Base-by-base conservation (phyloP, 2,797 vertebrate genomes). In the Parauchenoglanis punctatus region DNA sequence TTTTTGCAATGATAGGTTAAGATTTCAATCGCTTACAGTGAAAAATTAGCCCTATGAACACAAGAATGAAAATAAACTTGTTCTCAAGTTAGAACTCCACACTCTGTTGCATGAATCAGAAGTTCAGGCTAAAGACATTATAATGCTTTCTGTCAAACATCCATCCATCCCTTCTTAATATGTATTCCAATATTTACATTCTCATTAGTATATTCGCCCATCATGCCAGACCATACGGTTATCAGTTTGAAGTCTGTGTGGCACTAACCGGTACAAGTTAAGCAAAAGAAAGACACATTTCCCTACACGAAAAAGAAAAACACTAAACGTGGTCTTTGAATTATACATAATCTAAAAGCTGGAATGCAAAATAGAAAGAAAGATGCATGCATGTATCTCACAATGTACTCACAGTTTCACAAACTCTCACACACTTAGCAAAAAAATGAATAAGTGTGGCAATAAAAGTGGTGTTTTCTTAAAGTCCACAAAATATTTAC, bases 321-420 rank as follows among this genome's bases (percentile, higher is more conserved):
- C 75, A 89, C 81, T 73, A 82, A 84, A 83, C 83, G 44, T 89
- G 86, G 86, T 89, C 76, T 88, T 83, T 58, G 65, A 90, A 85
- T 75, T 88, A 54, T 85, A 91, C 84, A 72, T 86, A 88, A 89
- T 89, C 67, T 89, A 88, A 88, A 88, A 85, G 84, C 87, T 83
- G 85, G 72, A 89, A 82, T 87, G 87, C 87, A 89, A 90, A 89
- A 85, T 88, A 90, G 89, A 88, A 91, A 91, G 91, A 93, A 91
- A 91, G 93, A 95, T 94, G 96, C 96, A 95, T 94, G 92, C 94
- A 92, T 92, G 92, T 87, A 84, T 87, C 87, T 87, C 87, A 85
- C 89, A 92, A 86, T 80, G 81, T 87, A 92, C 87, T 85, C 91
- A 92, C 91, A 72, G 86, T 92, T 94, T 94, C 93, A 94, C 94